These are phyloP conservation scores for Sarcophaga carnaria DNA, from an alignment of 2,888 invertebrate species.

Conservation along the genomic window DNA sequence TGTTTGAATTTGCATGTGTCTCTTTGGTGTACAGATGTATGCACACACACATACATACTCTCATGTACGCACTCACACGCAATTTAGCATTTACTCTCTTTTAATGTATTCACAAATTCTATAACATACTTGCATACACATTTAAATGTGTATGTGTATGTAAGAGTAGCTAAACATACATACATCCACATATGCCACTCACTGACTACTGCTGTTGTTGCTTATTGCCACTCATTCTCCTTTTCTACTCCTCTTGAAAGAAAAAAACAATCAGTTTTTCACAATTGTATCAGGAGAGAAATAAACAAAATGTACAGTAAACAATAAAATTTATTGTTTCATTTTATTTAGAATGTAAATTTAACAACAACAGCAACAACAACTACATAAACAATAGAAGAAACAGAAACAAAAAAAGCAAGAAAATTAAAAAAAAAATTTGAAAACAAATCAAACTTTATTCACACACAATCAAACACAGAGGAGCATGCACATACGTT, in stretches of 20 bases:
- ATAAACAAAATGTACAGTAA: conserved; percentile 66
- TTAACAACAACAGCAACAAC: conserved; percentile 50
- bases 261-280: conserved; percentile 61
- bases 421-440: background rate
- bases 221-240: background rate
- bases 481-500: background rate
- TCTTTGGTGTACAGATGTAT: background rate
- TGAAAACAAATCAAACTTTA: conserved; percentile 55
- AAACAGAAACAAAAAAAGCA: background rate
- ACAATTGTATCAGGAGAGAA: conserved; percentile 66
- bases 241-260: conserved; percentile 50
- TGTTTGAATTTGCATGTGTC: conserved; percentile 41
- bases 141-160: conserved; percentile 14
- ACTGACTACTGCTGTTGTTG: conserved; percentile 25
- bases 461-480: conserved; percentile 12
- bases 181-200: background rate
- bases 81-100: conserved; percentile 20
- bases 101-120: background rate
- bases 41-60: background rate
- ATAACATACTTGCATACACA: background rate
- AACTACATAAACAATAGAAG: conserved; percentile 27
- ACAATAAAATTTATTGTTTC: conserved; percentile 69
- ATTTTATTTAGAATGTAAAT: conserved; percentile 68
- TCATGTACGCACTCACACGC: background rate
- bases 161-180: background rate